phyloP scores from a whole-genome alignment of 2,888 invertebrate species.

The Perizoma flavofasciatum region DNA sequence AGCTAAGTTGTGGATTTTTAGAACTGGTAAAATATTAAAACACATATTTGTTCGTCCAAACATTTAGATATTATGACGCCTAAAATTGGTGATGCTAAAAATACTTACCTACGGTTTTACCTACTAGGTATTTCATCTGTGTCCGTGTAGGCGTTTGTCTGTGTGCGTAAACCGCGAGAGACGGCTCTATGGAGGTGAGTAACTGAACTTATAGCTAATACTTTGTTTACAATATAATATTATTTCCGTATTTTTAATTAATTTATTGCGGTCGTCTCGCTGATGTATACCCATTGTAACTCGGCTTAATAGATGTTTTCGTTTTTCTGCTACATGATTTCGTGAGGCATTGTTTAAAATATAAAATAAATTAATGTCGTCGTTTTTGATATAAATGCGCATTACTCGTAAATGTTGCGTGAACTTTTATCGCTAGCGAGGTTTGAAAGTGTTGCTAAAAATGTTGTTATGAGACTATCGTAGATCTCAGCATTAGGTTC shows the following conservation, averaged over 20 bases:
- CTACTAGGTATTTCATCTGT: no score
- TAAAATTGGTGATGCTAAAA: no score
- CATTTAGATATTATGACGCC: no score
- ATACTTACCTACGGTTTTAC: no score
- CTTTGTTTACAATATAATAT: conserved; percentile 28
- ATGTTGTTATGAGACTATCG: neutral
- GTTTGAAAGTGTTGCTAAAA: conserved; percentile 9
- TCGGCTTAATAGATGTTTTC: conserved; percentile 34
- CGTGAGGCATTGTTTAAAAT: conserved; percentile 33
- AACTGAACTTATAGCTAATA: conserved; percentile 4
- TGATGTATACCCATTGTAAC: conserved; percentile 33
- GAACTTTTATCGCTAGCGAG: conserved; percentile 1
- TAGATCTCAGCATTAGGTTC: no score
- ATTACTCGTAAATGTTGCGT: neutral
- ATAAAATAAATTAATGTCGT: conserved; percentile 29
- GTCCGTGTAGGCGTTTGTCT: no score
- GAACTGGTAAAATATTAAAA: no score
- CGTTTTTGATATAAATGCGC: conserved; percentile 25
- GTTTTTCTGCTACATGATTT: conserved; percentile 41
- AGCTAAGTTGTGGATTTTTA: no score
- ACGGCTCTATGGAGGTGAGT: conserved; percentile 2
- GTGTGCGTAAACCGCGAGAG: neutral
- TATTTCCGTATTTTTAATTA: conserved; percentile 38
- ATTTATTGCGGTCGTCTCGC: conserved; percentile 33
- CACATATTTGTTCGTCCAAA: no score